These are phyloP conservation scores for Esox masquinongy DNA, from an alignment of 2,797 vertebrate species.

Conservation along the genomic window DNA sequence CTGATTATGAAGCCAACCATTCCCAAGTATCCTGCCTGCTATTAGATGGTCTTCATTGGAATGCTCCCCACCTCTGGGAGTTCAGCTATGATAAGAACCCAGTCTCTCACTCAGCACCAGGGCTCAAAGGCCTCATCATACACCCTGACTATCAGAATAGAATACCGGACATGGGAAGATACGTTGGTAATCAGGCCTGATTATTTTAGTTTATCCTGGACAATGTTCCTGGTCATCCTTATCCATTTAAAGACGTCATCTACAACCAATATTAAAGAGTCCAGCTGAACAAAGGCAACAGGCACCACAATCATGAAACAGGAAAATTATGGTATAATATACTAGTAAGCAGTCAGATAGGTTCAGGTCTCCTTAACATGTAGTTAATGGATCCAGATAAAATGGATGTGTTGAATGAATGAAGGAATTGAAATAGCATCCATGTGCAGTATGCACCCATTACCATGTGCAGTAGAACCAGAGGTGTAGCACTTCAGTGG, in stretches of 20 bases:
- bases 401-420: neutral
- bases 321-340: neutral
- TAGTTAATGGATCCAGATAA: neutral
- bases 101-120: neutral
- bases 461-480: neutral
- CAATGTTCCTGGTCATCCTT: too few species aligned
- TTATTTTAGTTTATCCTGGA: too few species aligned
- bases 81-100: neutral
- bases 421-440: neutral
- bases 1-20: constrained; percentile 23
- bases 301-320: neutral
- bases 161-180: neutral
- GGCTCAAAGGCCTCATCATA: neutral
- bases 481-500: neutral
- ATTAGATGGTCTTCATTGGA: constrained; percentile 6
- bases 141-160: too few species aligned
- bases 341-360: neutral
- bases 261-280: neutral
- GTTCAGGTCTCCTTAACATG: neutral
- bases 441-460: neutral
- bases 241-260: neutral
- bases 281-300: neutral
- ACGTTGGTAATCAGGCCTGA: too few species aligned
- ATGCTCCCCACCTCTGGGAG: constrained; percentile 1
- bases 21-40: neutral